Base-by-base conservation (phyloP, 2,797 vertebrate genomes). In the Scolopax rusticola region DNA sequence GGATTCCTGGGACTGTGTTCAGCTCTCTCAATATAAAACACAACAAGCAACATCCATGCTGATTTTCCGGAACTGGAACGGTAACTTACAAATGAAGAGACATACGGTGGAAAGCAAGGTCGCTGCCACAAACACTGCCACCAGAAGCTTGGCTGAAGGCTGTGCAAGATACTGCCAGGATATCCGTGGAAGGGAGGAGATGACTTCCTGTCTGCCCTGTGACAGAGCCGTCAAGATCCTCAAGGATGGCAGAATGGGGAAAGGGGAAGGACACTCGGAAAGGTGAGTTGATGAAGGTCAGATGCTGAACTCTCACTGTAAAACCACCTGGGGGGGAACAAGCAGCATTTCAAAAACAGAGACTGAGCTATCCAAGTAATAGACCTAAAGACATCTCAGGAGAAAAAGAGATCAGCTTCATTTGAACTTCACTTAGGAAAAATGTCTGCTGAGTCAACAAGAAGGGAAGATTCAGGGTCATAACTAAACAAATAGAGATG, bases 71-170 rank as follows among this genome's bases (percentile, higher is more conserved):
- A 87, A 40, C n/a, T n/a, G 15, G 28, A 60, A 27, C 5, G 21
- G 38, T 21, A 78, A 98, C 98, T 98, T 96, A 98, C 98, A 98
- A 68, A 47, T 95, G 94, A 91, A 98, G 96, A 84, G 97, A 97
- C 98, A 98, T 97, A 3, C 95, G 97, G 73, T 98, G 98, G 57
- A 98, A 96, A 53, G 92, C 78, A 38, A 97, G 30, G n/a, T 82
- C 57, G 13, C 60, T 94, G 41, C 40, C 76, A 83, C 98, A 98
- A 76, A 98, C 71, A 12, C 97, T 98, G 87, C 93, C 97, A 20
- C 6, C 68, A 65, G 93, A 70, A 61, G 69, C 92, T 43, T 84
- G 97, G 47, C 97, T 97, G 89, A 98, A 93, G 90, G 68, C 18
- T 47, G 50, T 76, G 88, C 98, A 98, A 67, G 97, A 96, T 51